Evolutionary conservation across 2,113 vertebrate genomes (phyloP), one percentile per base, ranked within the genome.

Genomic region (Stictonetta naevosa): DNA sequence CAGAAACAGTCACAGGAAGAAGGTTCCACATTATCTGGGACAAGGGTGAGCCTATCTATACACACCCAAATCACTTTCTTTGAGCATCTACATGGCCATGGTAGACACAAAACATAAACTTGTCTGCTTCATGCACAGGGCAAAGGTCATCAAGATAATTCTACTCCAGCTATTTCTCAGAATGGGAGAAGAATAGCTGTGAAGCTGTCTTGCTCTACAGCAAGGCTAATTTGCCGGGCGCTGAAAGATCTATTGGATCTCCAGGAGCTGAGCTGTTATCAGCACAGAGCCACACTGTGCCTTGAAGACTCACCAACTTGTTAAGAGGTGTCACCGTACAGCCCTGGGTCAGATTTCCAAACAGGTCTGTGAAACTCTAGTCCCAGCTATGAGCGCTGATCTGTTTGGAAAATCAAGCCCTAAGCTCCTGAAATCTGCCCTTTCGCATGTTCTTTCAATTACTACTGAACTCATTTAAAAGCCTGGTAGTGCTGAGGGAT

Each of bases 371-470:
- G 63, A 80, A 93, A 93, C 60, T 90, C 42, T 46, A 73, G 40
- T 58, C 21, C 10, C 56, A 67, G 33, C 38, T 71, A 52, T 20
- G 11, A 91, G 33, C 53, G 77, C 60, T 13, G 64, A 83, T 38
- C 55, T 80, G 40, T 77, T 90, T 53, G 46, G 52, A 94, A 91
- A 88, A 83, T 83, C 63, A 92, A 68, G 67, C 55, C 71, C 4
- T 33, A 73, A 89, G 9, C 67, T 90, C 72, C 80, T 56, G 68
- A 86, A 95, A 81, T 83, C 55, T 81, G 85, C 48, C 60, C 79
- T 86, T 95, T 88, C 81, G 75, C 72, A 56, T 88, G 76, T 58
- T 88, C 48, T 81, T 93, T 58, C 62, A 62, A 64, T 90, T 90
- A 62, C 59, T 67, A 23, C 72, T 63, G 53, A 72, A 77, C n/a